Conservation (phyloP, 2,888 invertebrate genomes). For the Rhimphoctona megacephalus region DNA sequence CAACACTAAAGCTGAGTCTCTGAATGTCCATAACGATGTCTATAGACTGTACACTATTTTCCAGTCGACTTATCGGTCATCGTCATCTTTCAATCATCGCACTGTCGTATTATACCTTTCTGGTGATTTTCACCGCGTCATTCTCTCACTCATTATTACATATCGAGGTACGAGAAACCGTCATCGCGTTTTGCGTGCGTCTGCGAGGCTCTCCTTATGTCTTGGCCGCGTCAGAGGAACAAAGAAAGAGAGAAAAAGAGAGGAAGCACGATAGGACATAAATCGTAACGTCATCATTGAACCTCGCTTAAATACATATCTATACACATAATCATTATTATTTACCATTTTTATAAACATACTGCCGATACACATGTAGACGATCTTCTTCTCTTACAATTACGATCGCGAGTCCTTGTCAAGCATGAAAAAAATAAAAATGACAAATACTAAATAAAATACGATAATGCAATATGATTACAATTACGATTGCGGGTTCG, state of each 20-base stretch:
- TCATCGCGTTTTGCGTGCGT: slow-evolving; percentile 47
- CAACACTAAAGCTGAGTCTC: slow-evolving; percentile 9
- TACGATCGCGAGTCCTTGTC: not conserved
- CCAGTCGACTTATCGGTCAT: slow-evolving; percentile 64
- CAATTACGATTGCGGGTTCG: not conserved
- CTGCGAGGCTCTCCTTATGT: slow-evolving; percentile 19
- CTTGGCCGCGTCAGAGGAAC: slow-evolving; percentile 3
- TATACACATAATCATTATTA: slow-evolving; percentile 42
- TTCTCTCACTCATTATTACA: slow-evolving; percentile 63
- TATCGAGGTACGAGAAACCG: slow-evolving; percentile 47
- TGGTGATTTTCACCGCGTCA: slow-evolving; percentile 57
- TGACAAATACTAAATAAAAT: slow-evolving; percentile 7
- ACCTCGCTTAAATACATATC: slow-evolving; percentile 40
- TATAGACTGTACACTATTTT: slow-evolving; percentile 45
- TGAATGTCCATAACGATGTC: slow-evolving; percentile 18
- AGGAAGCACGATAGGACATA: slow-evolving; percentile 24
- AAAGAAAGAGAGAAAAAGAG: slow-evolving; percentile 31
- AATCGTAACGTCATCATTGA: slow-evolving; percentile 61
- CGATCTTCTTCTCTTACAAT: slow-evolving; percentile 4
- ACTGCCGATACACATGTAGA: not conserved
- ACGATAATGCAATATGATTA: slow-evolving; percentile 1
- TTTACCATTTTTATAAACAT: slow-evolving; percentile 42
- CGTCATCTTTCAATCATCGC: slow-evolving; percentile 68
- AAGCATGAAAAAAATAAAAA: slow-evolving; percentile 11
- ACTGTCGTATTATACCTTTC: slow-evolving; percentile 50